Conservation (phyloP, 2,797 vertebrate species). For the Australoheros facetus region DNA sequence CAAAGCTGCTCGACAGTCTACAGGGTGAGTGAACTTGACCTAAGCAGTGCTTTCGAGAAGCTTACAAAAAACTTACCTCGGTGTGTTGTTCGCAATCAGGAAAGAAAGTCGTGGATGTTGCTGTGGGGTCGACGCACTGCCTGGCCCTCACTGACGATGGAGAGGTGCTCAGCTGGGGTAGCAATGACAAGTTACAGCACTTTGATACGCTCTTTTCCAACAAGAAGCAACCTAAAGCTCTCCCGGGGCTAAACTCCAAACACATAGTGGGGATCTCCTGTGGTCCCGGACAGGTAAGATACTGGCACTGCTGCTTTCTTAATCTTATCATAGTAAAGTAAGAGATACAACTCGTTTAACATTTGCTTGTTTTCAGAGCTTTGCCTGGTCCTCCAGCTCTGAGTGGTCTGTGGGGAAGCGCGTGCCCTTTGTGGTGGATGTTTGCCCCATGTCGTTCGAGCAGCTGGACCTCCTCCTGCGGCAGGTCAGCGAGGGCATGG, state of each 20-base stretch:
- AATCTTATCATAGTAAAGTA: not conserved
- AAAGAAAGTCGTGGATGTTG: constrained; percentile 95
- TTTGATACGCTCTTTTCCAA: constrained; percentile 96
- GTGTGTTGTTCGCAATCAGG: constrained; percentile 73
- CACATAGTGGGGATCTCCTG: constrained; percentile 96
- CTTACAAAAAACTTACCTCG: not conserved
- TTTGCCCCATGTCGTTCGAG: constrained; percentile 95
- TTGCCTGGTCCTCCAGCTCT: constrained; percentile 96
- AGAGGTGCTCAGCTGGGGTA: constrained; percentile 98
- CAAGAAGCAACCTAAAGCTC: constrained; percentile 92
- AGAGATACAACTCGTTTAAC: not conserved
- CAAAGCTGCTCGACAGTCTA: constrained; percentile 93
- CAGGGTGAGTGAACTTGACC: constrained; percentile 84
- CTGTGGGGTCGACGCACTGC: constrained; percentile 96
- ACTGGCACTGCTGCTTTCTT: not conserved
- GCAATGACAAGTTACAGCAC: constrained; percentile 98
- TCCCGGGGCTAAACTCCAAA: constrained; percentile 93
- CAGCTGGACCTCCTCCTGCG: constrained; percentile 94
- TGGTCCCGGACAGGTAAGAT: constrained; percentile 92
- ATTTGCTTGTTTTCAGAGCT: constrained; percentile 83
- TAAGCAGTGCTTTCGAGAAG: not conserved
- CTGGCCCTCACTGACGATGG: constrained; percentile 94
- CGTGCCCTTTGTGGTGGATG: constrained; percentile 96
- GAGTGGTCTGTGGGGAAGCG: constrained; percentile 97
- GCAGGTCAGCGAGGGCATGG: constrained; percentile 98